Evolutionary conservation across 2,888 invertebrate genomes (phyloP), one percentile per base, ranked within the genome.

Genomic region (Cactoblastis cactorum): DNA sequence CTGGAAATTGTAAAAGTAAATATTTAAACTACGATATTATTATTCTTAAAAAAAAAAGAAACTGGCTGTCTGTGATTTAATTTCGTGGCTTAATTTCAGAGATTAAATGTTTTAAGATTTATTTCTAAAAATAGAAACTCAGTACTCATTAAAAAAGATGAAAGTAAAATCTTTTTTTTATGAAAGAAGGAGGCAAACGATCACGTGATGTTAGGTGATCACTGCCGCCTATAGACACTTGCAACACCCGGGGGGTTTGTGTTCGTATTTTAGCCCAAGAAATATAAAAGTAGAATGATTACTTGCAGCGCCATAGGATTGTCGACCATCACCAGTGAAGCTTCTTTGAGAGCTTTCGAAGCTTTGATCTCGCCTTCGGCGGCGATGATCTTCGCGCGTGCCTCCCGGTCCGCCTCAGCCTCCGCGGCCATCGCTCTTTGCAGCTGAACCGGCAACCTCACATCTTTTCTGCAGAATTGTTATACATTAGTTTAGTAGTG

Each of bases 331-430:
- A 97, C 95, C 67, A 97, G 94, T 1, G 96, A 94, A 5, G 97
- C 97, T 83, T 97, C 96, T 77, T 94, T 95, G 43, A 97, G 86
- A 3, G 96, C 95, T 59, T 93, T 91, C 0, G 96, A 96, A 1
- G 97, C 96, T 71, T 94, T 94, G 85, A 95, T 95, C 82, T 97
- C 96, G 56, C 96, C 96, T 66, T 94, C 93, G 0, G 94, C 94
- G 0, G 93, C 93, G 50, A 94, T 90, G 49, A 93, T 92, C 82
- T 94, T 93, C 5, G 93, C 93, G 39, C 93, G 73, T n/a, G 93
- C 93, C 67, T 93, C 93, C 22, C 93, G 80, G 39, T 92, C 91
- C 0, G 93, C 93, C 62, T 93, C 93, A 0, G 93, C 93, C 77
- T 93, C 93, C 0, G 93, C 93, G 0, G 93, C 93, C 93, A 93